Evolutionary conservation across 2,888 invertebrate species (phyloP).

Genomic region (Meta bourneti): DNA sequence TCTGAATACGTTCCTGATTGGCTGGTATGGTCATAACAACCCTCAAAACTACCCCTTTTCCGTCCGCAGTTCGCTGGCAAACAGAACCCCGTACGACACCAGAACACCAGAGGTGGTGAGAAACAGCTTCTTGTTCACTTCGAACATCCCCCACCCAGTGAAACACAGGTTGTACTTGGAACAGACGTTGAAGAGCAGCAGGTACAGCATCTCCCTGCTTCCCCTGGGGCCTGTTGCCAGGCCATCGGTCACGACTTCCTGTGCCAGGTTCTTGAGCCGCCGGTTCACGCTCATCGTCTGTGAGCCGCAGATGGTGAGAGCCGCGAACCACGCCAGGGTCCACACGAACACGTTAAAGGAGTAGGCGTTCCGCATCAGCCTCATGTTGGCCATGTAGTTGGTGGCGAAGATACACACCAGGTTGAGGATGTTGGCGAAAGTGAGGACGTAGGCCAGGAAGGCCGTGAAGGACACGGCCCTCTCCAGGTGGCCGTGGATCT

Average conservation of each 20-base stretch:
- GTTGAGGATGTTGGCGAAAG: constrained; percentile 35
- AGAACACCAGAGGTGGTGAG: constrained; percentile 49
- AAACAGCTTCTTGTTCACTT: constrained; percentile 39
- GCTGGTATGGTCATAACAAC: no score
- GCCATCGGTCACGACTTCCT: constrained; percentile 7
- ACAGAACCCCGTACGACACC: constrained; percentile 53
- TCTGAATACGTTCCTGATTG: no score
- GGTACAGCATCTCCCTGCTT: constrained; percentile 21
- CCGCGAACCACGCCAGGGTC: constrained; percentile 33
- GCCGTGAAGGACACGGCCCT: constrained; percentile 33
- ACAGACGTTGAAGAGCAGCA: constrained; percentile 13
- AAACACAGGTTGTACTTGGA: constrained; percentile 30
- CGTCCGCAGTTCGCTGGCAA: constrained; percentile 6
- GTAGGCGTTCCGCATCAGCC: not conserved
- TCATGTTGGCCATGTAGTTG: not conserved
- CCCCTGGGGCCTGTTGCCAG: not conserved
- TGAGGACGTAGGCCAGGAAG: constrained; percentile 28
- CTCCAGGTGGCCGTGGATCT: constrained; percentile 8
- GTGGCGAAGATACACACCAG: constrained; percentile 22
- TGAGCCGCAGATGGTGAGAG: constrained; percentile 44
- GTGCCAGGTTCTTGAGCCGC: not conserved
- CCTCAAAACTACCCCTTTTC: not conserved
- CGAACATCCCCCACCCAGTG: constrained; percentile 54
- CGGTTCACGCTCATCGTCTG: not conserved
- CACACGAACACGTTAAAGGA: constrained; percentile 29